A percentile compares a stretch with the other conserved stretches of the same genome.
These are phyloP conservation scores for Seriola dumerili DNA, from an alignment of 2,113 vertebrate species.

Conservation along the genomic window DNA sequence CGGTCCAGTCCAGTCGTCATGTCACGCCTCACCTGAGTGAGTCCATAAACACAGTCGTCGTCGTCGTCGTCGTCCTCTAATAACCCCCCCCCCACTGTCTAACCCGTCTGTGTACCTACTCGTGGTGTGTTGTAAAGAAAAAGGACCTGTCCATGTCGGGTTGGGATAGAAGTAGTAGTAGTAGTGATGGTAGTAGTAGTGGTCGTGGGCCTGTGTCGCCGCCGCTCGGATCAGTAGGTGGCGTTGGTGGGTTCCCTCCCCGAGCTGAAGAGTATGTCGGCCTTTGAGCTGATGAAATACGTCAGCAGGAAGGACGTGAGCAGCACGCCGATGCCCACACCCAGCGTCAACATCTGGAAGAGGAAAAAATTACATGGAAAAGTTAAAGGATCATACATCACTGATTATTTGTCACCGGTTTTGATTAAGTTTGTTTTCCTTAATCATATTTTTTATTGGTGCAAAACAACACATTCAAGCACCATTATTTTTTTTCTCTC, in stretches of 20 bases:
- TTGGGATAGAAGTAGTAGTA: slow-evolving; percentile 58
- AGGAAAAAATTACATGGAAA: neutral
- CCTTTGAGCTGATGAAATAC: slow-evolving; percentile 92
- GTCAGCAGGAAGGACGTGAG: slow-evolving; percentile 88
- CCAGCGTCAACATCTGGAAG: slow-evolving; percentile 90
- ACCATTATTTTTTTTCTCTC: too few species aligned
- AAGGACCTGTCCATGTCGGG: slow-evolving; percentile 48
- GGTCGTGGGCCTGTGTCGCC: slow-evolving; percentile 51
- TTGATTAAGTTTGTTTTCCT: too few species aligned
- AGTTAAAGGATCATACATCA: too few species aligned
- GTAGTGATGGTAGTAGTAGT: slow-evolving; percentile 47
- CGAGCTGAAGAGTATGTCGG: slow-evolving; percentile 89
- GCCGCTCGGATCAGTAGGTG: slow-evolving; percentile 87
- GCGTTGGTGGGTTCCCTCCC: slow-evolving; percentile 85
- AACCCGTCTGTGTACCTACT: slow-evolving; percentile 69
- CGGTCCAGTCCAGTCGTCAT: slow-evolving; percentile 52
- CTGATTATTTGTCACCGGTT: neutral
- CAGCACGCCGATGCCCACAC: slow-evolving; percentile 87
- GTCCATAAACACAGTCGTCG: slow-evolving; percentile 59
- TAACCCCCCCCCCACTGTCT: slow-evolving; percentile 4
- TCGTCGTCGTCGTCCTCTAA: slow-evolving; percentile 19
- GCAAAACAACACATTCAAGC: too few species aligned
- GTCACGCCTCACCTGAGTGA: slow-evolving; percentile 62
- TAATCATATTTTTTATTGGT: neutral
- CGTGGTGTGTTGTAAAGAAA: slow-evolving; percentile 55